Base-by-base conservation (phyloP, 2,797 vertebrate genomes). In the Cyprinodon diabolis region DNA sequence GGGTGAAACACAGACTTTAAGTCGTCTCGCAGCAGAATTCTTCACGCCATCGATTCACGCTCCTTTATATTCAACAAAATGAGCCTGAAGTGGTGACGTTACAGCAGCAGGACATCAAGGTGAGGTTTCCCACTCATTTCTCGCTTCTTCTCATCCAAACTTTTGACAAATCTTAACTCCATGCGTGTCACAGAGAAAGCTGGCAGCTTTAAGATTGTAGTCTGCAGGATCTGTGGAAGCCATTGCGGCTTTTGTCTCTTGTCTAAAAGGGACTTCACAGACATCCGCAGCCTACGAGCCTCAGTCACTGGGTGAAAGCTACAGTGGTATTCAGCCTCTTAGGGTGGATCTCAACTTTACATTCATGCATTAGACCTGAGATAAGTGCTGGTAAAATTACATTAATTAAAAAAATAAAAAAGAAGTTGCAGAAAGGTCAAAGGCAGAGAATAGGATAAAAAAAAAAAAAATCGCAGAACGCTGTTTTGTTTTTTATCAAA, bases 231-330 rank as follows among this genome's bases (percentile, higher is more conserved):
- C 74, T 49, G 73, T 13, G 9, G 60, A 69, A 74, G 52, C 14
- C 62, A 40, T 23, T 72, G 81, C 0, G 54, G 77, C 25, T 79
- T 66, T 57, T 25, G 52, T 52, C 73, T 78, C 57, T 54, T 21
- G 1, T 81, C 69, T 13, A 66, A 78, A 80, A 80, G 78, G 81
- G 71, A 84, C 81, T 87, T 86, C 82, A 80, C 83, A 71, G 75
- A 81, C 66, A 77, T 81, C 80, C n/a, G 68, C 73, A 84, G 63
- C 66, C 57, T 83, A 15, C 48, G 52, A 77, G 66, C 65, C 71
- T 70, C 60, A 81, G 76, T 60, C 48, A 56, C 57, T 57, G 25
- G 74, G 72, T 81, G 66, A 83, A 84, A 80, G 80, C 75, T 82
- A 83, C 77, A 78, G 43, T 67, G 21, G 43, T 43, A 57, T 78